These are phyloP conservation scores for Timema podura DNA, from an alignment of 2,888 invertebrate genomes.

Conservation along the genomic window DNA sequence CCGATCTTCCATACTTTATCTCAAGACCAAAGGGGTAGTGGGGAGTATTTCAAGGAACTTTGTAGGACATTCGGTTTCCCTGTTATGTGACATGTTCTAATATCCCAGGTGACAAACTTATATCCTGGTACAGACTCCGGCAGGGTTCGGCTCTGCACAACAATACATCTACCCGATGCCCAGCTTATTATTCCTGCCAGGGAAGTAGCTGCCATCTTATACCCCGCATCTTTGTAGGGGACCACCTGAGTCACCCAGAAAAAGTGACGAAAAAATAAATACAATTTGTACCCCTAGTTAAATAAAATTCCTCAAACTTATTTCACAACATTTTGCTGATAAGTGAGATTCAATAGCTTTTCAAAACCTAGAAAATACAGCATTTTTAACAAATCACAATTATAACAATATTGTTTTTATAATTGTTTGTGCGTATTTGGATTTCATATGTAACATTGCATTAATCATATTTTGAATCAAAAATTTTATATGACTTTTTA, in stretches of 20 bases:
- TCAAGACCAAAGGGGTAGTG: too few species aligned
- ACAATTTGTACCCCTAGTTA: neutral
- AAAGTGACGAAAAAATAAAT: constrained; percentile 13
- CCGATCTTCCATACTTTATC: too few species aligned
- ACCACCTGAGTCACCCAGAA: constrained; percentile 85
- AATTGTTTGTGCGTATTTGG: too few species aligned
- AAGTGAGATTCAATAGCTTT: neutral
- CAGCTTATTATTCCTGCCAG: constrained; percentile 91
- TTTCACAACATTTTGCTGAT: neutral
- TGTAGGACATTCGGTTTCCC: neutral
- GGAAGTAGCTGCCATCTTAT: constrained; percentile 83
- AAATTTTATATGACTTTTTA: too few species aligned
- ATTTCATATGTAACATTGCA: too few species aligned
- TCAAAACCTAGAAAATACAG: neutral
- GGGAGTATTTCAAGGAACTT: too few species aligned
- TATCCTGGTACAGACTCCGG: constrained; percentile 90
- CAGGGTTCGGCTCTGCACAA: constrained; percentile 88
- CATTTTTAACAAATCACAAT: neutral
- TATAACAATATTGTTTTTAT: too few species aligned
- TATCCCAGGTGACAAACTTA: constrained; percentile 94
- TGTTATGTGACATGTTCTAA: constrained; percentile 64
- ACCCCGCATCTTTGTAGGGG: constrained; percentile 74
- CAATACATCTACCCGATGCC: constrained; percentile 92
- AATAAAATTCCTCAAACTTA: neutral
- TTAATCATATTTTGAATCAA: too few species aligned